Base-by-base conservation (phyloP, 1,140 invertebrate genomes). In the Ridgeia piscesae region DNA sequence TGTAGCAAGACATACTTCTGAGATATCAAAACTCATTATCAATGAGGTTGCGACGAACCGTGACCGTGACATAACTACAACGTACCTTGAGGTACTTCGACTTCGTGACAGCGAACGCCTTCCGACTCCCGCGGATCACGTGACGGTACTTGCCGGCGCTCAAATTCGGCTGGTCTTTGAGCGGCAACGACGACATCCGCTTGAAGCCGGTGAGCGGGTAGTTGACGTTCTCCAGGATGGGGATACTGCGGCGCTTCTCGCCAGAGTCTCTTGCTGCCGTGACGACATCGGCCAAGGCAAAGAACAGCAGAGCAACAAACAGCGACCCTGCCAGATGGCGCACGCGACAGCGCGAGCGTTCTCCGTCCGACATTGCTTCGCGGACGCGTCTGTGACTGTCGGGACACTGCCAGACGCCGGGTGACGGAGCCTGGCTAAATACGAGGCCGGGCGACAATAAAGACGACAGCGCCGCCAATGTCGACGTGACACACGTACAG, bases 51-150 rank as follows among this genome's bases (percentile, higher is more conserved):
- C 27, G 11, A 77, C 27, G 58, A 77, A 77, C 58, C 58, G 58
- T 21, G 27, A 77, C 14, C 2, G 58, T 77, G 58, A 21, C 8
- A n/a, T n/a, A n/a, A n/a, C n/a, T 77, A 21, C 27, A 77, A 0
- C 58, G 58, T 77, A 77, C 58, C 58, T 77, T 35, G 33, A 90
- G 89, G 89, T 90, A 90, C 11, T 34, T 34, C 11, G 89, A 34
- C 89, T 90, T 90, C 21, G 89, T 90, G 89, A 90, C 35, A 14
- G 35, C 89, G 89, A 34, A 90, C n/a, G 89, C 89, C 31, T 35
- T 34, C 35, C 89, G 33, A 35, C 34, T 34, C 33, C 89, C 89
- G 89, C 89, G 33, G n/a, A 90, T 90, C 89, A 35, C 89, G 14
- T 35, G 89, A 34, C 34, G 34, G 17, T 34, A 34, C 89, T 90